Percentiles rank a stretch among this genome's conserved stretches.
Evolutionary conservation across 2,888 invertebrate species (phyloP).

Genomic region (Campoplex nolae): DNA sequence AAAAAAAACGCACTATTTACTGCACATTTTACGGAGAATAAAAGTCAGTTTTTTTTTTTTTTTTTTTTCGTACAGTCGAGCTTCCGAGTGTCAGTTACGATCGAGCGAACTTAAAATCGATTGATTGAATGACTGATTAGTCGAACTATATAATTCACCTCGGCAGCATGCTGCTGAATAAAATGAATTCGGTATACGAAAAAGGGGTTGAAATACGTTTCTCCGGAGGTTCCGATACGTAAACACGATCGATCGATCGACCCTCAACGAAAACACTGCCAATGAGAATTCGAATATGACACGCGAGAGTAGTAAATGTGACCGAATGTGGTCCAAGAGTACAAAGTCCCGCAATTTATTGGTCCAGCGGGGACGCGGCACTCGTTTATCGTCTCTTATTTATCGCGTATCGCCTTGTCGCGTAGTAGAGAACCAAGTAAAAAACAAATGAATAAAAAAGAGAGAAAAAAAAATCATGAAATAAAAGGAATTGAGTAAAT

Average conservation of each 20-base stretch:
- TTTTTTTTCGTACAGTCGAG: background rate
- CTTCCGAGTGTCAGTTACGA: background rate
- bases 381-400: conserved; percentile 70
- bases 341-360: conserved; percentile 80
- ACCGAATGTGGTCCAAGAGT: conserved; percentile 74
- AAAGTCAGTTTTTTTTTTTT: background rate
- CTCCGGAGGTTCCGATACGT: conserved; percentile 5
- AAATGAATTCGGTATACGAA: background rate
- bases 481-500: background rate
- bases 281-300: conserved; percentile 55
- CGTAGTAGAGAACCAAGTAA: conserved; percentile 11
- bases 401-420: conserved; percentile 71
- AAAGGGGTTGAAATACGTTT: conserved; percentile 4
- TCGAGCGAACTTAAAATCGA: background rate
- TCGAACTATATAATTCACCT: conserved; percentile 18
- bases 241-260: conserved; percentile 26
- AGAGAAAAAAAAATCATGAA: no score
- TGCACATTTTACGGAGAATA: background rate
- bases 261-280: conserved; percentile 13
- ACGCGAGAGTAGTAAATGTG: conserved; percentile 66
- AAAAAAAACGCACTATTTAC: no score
- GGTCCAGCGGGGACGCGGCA: conserved; percentile 70
- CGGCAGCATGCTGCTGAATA: conserved; percentile 29
- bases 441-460: background rate
- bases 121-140: conserved; percentile 22